Percentiles rank a stretch among this genome's conserved stretches.
phyloP scores from a whole-genome alignment of 2,797 vertebrate species.

The Jordanella pulchra region DNA sequence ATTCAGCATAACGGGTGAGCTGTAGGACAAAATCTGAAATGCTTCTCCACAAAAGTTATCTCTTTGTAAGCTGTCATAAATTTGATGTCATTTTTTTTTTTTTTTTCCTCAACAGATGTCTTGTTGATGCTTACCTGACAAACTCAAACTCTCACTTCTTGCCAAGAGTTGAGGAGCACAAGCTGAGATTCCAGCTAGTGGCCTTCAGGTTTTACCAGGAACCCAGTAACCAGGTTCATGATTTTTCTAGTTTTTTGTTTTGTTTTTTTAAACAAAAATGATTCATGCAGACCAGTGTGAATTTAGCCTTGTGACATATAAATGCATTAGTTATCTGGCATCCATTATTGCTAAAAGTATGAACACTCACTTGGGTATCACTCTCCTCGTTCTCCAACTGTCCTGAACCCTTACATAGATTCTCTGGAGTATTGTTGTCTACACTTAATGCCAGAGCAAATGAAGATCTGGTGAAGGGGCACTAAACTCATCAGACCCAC shows the following conservation, averaged over 20 bases:
- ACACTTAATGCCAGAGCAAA: not conserved
- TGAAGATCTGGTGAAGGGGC: not conserved
- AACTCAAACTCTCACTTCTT: constrained; percentile 70
- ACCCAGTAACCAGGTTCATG: constrained; percentile 48
- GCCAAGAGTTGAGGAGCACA: constrained; percentile 55
- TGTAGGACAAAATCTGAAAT: not conserved
- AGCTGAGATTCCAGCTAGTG: constrained; percentile 66
- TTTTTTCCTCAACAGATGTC: constrained; percentile 66
- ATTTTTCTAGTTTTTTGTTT: too few species aligned
- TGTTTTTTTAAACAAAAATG: too few species aligned
- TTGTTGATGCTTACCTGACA: constrained; percentile 62
- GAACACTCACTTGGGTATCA: not conserved
- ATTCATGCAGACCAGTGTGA: too few species aligned
- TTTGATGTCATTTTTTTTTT: not conserved
- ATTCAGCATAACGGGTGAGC: constrained; percentile 71
- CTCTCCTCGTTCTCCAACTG: not conserved
- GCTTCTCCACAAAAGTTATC: not conserved
- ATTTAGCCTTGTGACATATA: too few species aligned
- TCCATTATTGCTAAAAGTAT: not conserved
- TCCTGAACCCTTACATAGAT: not conserved
- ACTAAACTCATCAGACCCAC: not conserved
- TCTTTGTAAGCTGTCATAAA: not conserved
- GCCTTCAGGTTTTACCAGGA: constrained; percentile 71
- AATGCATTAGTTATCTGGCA: too few species aligned
- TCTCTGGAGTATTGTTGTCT: not conserved